Percentiles rank a stretch among this genome's conserved stretches.
phyloP scores from a whole-genome alignment of 2,797 vertebrate species.

The Pyrocephalus nanus region DNA sequence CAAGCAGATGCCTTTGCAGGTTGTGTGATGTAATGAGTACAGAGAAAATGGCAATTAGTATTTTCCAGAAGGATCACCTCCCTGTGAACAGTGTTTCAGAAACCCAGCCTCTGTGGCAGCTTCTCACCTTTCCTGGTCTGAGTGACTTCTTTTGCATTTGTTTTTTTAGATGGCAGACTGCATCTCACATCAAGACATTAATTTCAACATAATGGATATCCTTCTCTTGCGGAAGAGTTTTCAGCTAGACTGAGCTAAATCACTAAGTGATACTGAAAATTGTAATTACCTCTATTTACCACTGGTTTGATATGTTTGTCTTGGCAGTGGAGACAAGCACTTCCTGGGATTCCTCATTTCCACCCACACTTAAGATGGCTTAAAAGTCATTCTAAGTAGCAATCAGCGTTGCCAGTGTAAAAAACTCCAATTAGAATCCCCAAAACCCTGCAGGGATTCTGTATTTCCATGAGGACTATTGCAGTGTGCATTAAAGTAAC shows the following conservation, averaged over 20 bases:
- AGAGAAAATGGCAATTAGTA: neutral
- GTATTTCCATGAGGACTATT: fast-evolving
- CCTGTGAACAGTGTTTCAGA: neutral
- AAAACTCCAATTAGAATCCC: neutral
- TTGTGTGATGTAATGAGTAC: neutral
- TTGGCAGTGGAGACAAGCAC: neutral
- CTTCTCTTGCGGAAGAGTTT: neutral
- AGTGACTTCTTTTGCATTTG: neutral
- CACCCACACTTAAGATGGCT: neutral
- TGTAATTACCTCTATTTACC: neutral
- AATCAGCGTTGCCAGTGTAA: neutral
- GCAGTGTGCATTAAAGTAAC: neutral
- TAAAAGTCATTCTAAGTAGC: neutral
- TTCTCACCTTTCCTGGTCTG: neutral
- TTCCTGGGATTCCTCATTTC: neutral
- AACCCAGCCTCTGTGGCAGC: neutral
- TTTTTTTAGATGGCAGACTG: neutral
- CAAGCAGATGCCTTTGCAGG: neutral
- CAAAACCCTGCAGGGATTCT: neutral
- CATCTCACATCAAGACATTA: neutral
- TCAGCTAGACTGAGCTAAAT: neutral
- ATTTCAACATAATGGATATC: neutral
- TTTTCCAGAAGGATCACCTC: neutral
- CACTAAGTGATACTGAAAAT: neutral
- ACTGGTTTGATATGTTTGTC: neutral